Conservation (phyloP, 1,140 invertebrate genomes). For the Aphis gossypii region DNA sequence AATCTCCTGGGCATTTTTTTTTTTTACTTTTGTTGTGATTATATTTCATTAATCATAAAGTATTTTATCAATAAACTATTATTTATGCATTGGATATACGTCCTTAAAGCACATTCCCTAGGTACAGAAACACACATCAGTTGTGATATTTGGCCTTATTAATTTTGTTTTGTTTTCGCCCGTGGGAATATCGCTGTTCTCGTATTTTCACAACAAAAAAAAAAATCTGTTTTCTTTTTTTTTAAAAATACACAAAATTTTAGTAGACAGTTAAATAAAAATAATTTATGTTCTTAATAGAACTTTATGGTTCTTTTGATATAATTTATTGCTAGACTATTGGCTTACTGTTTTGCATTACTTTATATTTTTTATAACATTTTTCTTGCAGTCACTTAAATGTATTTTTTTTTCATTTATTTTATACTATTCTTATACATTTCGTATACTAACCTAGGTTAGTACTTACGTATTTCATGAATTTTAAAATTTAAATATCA, state of each 20-base stretch:
- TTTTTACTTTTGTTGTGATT: conserved; percentile 16
- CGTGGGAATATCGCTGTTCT: conserved; percentile 3
- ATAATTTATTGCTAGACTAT: background rate
- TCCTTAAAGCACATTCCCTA: conserved; percentile 22
- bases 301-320: background rate
- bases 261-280: background rate
- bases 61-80: conserved; percentile 49
- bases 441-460: too few species aligned
- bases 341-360: background rate
- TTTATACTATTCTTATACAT: background rate
- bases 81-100: conserved; percentile 38
- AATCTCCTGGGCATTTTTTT: conserved; percentile 64
- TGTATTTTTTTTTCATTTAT: background rate
- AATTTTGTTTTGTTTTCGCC: conserved; percentile 33
- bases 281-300: background rate
- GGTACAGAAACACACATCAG: conserved; percentile 27
- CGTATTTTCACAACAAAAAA: background rate
- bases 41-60: conserved; percentile 37
- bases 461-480: background rate
- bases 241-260: background rate
- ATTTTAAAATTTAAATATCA: background rate
- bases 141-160: conserved; percentile 38
- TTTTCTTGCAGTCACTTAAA: background rate
- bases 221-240: background rate
- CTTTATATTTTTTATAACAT: background rate